Base-by-base conservation (phyloP, 2,797 vertebrate species). In the Oryzias sinensis region DNA sequence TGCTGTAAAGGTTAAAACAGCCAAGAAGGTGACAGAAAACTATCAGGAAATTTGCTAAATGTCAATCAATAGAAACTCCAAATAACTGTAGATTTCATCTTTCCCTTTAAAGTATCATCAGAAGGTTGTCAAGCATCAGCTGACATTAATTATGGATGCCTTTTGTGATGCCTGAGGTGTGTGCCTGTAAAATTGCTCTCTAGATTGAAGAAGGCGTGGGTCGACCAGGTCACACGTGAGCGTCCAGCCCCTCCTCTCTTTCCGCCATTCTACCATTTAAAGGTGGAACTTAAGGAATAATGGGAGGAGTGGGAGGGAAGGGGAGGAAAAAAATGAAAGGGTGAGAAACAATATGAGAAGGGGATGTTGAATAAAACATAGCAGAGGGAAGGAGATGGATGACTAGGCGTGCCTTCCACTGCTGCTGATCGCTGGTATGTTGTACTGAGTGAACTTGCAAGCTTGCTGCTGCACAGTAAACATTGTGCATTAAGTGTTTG, bases 341-440 rank as follows among this genome's bases (percentile, higher is more conserved):
- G 46, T 25, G 59, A 49, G 69, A 75, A 60, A 77, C 57, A 60
- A 68, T 62, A 66, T 25, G 47, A 59, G 55, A 56, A 18, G 22
- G 40, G 33, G 56, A 53, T 43, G 71, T 45, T 88, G 70, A 87
- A 84, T 87, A 81, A 88, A 85, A 85, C 71, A 86, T 80, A 71
- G 70, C 49, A 4, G 33, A 48, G 43, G 37, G 56, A 78, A 59
- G 54, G 25, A 64, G 71, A 81, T 63, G 65, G 60, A 70, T 53
- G 56, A 62, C 42, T 41, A 43, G 24, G 16, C 29, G 43, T 54
- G n/a, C 40, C 57, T 59, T 68, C 2, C 49, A 47, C 14, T n/a
- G 7, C 24, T 40, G 24, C 40, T 50, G 47, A 56, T 62, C 18
- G 53, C 14, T 37, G 49, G 25, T 27, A 9, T 29, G 49, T 24